Conservation (phyloP, 2,113 vertebrate species). For the Istiophorus platypterus region DNA sequence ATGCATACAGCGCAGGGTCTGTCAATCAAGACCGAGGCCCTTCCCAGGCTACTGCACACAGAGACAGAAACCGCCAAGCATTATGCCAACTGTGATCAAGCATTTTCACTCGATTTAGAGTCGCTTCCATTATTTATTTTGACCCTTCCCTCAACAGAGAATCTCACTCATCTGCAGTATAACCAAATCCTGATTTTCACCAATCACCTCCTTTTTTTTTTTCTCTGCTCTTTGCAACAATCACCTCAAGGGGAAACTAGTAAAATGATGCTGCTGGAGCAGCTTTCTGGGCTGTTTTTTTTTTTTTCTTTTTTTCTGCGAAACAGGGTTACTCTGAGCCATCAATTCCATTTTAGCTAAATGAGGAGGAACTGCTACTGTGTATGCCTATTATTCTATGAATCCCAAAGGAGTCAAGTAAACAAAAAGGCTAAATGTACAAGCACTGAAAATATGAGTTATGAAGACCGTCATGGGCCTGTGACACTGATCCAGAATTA, state of each 20-base stretch:
- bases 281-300: conserved; percentile 50
- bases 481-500: conserved; percentile 24
- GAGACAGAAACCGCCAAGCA: conserved; percentile 35
- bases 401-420: background rate
- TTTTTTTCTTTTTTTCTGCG: no score
- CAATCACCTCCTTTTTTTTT: background rate
- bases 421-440: conserved; percentile 12
- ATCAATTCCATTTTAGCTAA: conserved; percentile 14
- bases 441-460: background rate
- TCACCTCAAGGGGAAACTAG: conserved; percentile 85
- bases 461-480: background rate
- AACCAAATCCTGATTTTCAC: conserved; percentile 47
- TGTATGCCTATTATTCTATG: background rate
- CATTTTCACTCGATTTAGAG: conserved; percentile 25
- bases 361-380: background rate
- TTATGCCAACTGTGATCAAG: conserved; percentile 45
- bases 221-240: conserved; percentile 73
- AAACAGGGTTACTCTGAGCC: conserved; percentile 74
- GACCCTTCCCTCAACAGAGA: conserved; percentile 46
- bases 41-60: conserved; percentile 21
- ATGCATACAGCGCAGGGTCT: conserved; percentile 71
- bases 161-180: conserved; percentile 40
- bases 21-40: conserved; percentile 86
- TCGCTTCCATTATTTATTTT: conserved; percentile 45
- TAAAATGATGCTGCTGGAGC: conserved; percentile 14